Evolutionary conservation across 2,888 invertebrate species (phyloP).

Genomic region (Lasioglossum figueresi): DNA sequence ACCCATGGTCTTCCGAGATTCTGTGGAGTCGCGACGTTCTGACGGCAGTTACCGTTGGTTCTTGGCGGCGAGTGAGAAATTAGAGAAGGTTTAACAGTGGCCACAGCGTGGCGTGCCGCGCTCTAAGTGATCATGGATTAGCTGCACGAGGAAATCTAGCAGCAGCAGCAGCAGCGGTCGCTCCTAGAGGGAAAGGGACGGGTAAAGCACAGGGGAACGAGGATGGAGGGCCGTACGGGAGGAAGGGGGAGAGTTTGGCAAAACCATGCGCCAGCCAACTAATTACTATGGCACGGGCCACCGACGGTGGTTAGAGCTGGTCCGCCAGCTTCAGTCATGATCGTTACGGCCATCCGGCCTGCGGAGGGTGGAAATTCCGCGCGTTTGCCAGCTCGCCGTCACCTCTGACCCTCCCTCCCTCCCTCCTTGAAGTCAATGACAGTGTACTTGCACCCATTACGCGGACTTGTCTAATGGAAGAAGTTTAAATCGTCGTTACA

Average conservation of each 20-base stretch:
- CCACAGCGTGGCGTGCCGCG: constrained; percentile 76
- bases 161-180: constrained; percentile 5
- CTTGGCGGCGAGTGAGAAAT: constrained; percentile 68
- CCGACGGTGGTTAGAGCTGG: constrained; percentile 49
- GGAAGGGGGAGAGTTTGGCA: constrained; percentile 52
- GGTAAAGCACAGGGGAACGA: neutral
- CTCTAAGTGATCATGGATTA: constrained; percentile 79
- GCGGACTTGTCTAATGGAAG: constrained; percentile 39
- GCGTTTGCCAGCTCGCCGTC: constrained; percentile 50
- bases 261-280: constrained; percentile 72
- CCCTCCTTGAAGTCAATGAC: constrained; percentile 43
- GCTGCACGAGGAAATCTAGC: constrained; percentile 67
- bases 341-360: constrained; percentile 70
- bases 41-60: constrained; percentile 45
- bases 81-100: constrained; percentile 77
- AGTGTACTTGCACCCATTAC: constrained; percentile 50
- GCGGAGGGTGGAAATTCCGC: constrained; percentile 50
- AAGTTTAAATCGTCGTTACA: constrained; percentile 51
- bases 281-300: constrained; percentile 72
- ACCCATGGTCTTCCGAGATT: constrained; percentile 32
- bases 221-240: neutral
- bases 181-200: neutral
- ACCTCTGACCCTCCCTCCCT: neutral
- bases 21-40: constrained; percentile 26
- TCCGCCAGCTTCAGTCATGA: constrained; percentile 63